Evolutionary conservation across 37 sponge, comb jelly and placozoan genomes (phyloP), one percentile per base, ranked within the genome.

Genomic region (Halisarca cf. caerulea): DNA sequence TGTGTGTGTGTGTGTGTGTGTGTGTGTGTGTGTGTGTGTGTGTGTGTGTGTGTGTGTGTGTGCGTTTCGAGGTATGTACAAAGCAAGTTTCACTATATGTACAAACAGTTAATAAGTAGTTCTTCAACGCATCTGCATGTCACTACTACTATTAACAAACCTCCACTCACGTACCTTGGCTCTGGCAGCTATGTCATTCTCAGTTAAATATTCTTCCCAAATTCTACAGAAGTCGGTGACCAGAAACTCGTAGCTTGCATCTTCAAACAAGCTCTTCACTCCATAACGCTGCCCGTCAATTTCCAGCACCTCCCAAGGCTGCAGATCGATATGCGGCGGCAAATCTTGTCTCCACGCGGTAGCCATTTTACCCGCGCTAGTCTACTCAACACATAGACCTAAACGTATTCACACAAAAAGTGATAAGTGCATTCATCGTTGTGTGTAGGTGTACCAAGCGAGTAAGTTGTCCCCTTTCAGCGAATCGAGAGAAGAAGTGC

Each of bases 231-330:
- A 45, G 47, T 91, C 88, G 1, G 84, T 79, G 3, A 87, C 8
- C 78, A 91, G 41, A 55, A 92, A 54, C 47, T 88, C 82, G 61
- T 92, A 92, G 4, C 86, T 77, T 5, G 20, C 64, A 3, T 70
- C 86, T 3, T 34, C 38, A 60, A 92, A 83, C 41, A 88, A 35
- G 15, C 66, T 86, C 73, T 92, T 92, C 14, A 92, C n/a, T 0
- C 85, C 60, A 44, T 79, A 86, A 15, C 60, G 24, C 36, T 41
- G 38, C n/a, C 73, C 84, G 18, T 75, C 66, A 8, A 86, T 35
- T 9, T 59, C 24, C 30, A 88, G 39, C 8, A 66, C 60, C 44
- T 17, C 79, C 92, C 92, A 92, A n/a, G 80, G 40, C 78, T 86
- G 86, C 4, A 83, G 59, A 62, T 86, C 77, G 32, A 92, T 44